phyloP scores from a whole-genome alignment of 2,888 invertebrate genomes.

The Diloba caeruleocephala region DNA sequence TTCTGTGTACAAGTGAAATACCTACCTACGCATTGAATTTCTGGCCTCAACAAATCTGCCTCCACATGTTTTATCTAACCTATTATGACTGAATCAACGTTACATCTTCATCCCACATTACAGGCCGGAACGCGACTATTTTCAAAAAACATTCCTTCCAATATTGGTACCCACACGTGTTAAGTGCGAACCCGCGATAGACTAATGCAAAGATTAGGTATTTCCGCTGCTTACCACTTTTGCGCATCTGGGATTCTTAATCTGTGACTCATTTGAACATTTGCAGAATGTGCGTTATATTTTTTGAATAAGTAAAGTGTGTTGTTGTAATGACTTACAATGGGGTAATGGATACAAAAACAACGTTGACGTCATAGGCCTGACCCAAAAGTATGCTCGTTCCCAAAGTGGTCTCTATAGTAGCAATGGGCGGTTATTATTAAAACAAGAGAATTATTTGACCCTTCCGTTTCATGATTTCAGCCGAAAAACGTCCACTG shows the following conservation, averaged over 20 bases:
- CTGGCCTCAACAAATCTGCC: neutral
- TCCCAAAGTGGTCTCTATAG: too few species aligned
- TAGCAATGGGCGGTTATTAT: too few species aligned
- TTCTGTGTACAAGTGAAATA: too few species aligned
- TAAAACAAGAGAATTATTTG: too few species aligned
- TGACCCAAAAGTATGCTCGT: neutral
- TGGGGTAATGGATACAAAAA: constrained; percentile 32
- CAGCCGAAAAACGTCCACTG: too few species aligned
- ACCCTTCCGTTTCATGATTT: too few species aligned
- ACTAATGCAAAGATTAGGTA: constrained; percentile 86
- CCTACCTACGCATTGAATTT: neutral
- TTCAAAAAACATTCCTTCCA: constrained; percentile 65
- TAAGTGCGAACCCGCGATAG: constrained; percentile 72
- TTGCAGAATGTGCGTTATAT: constrained; percentile 21
- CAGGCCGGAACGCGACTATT: constrained; percentile 68
- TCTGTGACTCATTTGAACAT: constrained; percentile 62
- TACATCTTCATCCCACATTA: constrained; percentile 41
- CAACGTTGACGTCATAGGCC: constrained; percentile 21
- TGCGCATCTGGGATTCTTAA: constrained; percentile 71
- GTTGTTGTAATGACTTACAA: constrained; percentile 8
- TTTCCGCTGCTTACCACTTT: constrained; percentile 78
- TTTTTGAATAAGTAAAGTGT: constrained; percentile 25
- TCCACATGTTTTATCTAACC: neutral
- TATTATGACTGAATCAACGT: neutral
- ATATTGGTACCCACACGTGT: constrained; percentile 68